A percentile compares a stretch with the other conserved stretches of the same genome.
Conservation (phyloP, 2,113 vertebrate species). For the Cichladusa arquata region DNA sequence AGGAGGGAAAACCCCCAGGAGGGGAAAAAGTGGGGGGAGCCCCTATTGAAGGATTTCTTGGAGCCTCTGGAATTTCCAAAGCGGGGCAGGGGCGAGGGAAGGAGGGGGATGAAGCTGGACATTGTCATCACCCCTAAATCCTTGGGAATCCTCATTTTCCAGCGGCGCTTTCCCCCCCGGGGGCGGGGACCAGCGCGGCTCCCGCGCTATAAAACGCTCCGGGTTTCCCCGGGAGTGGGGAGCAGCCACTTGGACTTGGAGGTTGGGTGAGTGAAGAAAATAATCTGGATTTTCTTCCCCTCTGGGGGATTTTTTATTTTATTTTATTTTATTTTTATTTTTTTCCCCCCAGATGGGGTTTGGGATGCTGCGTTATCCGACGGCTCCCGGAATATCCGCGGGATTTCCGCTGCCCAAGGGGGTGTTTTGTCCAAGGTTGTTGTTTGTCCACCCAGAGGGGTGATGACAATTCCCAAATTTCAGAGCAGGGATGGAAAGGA, state of each 20-base stretch:
- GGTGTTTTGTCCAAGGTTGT: not conserved
- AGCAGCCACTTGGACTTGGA: not conserved
- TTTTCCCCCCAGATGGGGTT: not conserved
- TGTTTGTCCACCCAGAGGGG: not conserved
- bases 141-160: conserved; percentile 46
- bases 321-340: no score
- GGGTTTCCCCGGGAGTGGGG: not conserved
- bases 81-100: not conserved
- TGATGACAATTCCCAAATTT: not conserved
- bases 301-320: not conserved
- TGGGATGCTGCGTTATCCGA: not conserved
- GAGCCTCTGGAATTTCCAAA: not conserved
- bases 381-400: accelerated
- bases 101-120: not conserved
- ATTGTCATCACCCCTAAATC: not conserved
- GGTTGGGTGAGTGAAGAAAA: not conserved
- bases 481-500: accelerated
- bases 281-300: not conserved
- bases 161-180: conserved; percentile 18
- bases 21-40: not conserved
- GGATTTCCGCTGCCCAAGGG: not conserved
- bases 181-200: conserved; percentile 48
- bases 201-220: conserved; percentile 53
- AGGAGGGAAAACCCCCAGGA: not conserved
- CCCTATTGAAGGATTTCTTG: conserved; percentile 7